phyloP scores from a whole-genome alignment of 2,797 vertebrate species.

The Pangasius djambal region DNA sequence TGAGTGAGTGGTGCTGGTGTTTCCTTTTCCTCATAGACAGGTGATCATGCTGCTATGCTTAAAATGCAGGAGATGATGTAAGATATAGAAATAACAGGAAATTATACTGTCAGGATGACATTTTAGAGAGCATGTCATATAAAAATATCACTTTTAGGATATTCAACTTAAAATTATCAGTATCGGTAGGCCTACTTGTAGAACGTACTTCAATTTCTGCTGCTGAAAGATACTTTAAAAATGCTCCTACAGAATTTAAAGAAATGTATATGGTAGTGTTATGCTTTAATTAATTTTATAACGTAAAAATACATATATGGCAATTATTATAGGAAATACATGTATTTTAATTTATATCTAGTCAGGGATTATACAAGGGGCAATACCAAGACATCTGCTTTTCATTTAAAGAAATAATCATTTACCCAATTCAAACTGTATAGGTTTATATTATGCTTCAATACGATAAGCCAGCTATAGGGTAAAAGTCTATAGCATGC shows the following conservation, averaged over 20 bases:
- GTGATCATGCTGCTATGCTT: not conserved
- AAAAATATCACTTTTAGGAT: not conserved
- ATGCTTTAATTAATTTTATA: not conserved
- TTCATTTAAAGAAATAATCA: too few species aligned
- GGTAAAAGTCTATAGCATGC: too few species aligned
- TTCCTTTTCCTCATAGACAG: not conserved
- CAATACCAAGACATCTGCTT: not conserved
- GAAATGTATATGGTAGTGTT: not conserved
- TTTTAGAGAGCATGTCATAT: not conserved
- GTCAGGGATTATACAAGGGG: too few species aligned
- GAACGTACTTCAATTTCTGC: not conserved
- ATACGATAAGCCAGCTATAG: too few species aligned
- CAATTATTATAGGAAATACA: too few species aligned
- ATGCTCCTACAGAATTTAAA: not conserved
- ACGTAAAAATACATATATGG: too few species aligned
- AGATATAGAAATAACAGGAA: not conserved
- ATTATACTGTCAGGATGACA: not conserved
- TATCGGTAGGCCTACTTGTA: not conserved
- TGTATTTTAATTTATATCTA: not conserved
- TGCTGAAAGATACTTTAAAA: not conserved
- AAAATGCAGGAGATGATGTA: not conserved
- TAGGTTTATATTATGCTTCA: too few species aligned
- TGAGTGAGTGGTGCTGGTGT: not conserved
- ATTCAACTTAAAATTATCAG: not conserved
- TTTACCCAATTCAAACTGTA: too few species aligned